Conservation (phyloP, 2,888 invertebrate genomes). For the Oscheius sp. region DNA sequence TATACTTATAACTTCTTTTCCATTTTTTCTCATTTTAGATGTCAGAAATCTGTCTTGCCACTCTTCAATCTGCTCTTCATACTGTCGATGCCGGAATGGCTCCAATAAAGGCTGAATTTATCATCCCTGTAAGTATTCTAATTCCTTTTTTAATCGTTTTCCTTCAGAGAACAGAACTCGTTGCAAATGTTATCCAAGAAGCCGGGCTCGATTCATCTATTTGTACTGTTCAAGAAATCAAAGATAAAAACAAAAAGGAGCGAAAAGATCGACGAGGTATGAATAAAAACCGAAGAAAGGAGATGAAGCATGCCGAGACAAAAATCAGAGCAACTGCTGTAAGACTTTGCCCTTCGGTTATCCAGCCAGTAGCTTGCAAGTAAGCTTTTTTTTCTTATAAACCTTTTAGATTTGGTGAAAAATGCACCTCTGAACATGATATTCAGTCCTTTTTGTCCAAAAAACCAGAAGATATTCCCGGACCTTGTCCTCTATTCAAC, state of each 20-base stretch:
- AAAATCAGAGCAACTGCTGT: slow-evolving; percentile 44
- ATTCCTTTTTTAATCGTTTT: neutral
- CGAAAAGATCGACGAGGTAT: slow-evolving; percentile 43
- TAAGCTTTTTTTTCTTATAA: slow-evolving; percentile 21
- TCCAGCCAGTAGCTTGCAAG: slow-evolving; percentile 52
- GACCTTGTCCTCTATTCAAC: slow-evolving; percentile 73
- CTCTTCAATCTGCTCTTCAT: neutral
- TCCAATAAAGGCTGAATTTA: slow-evolving; percentile 15
- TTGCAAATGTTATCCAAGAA: neutral
- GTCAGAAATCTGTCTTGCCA: neutral
- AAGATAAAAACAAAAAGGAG: slow-evolving; percentile 38
- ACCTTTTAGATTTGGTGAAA: slow-evolving; percentile 57
- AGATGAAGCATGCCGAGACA: slow-evolving; percentile 55
- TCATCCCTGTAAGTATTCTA: slow-evolving; percentile 31
- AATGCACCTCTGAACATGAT: slow-evolving; percentile 64
- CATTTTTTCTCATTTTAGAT: slow-evolving; percentile 6
- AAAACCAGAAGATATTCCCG: slow-evolving; percentile 65
- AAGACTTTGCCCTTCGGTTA: slow-evolving; percentile 50
- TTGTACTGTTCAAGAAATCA: slow-evolving; percentile 13
- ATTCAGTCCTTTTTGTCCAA: slow-evolving; percentile 46
- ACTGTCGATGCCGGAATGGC: slow-evolving; percentile 18
- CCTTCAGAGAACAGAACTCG: slow-evolving; percentile 4
- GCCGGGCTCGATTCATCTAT: neutral
- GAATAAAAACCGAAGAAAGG: slow-evolving; percentile 38
- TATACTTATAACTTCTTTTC: neutral